A percentile compares a stretch with the other conserved stretches of the same genome.
Conservation (phyloP, 2,888 invertebrate species). For the Nebria brevicollis region DNA sequence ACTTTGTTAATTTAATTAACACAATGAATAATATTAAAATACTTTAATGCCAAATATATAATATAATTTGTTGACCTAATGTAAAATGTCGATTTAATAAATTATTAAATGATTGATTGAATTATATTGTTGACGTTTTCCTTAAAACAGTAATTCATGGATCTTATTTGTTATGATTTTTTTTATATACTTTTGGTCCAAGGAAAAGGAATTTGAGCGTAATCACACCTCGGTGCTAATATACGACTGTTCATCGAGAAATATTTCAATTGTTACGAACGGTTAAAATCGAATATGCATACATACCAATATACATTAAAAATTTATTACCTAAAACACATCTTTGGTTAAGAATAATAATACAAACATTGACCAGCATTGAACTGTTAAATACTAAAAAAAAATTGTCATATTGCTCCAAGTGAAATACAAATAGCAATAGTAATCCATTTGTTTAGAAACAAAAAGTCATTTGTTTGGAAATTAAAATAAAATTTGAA, state of each 20-base stretch:
- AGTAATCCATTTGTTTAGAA: slow-evolving; percentile 6
- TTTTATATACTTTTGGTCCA: no score
- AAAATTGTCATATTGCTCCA: slow-evolving; percentile 31
- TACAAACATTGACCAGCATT: slow-evolving; percentile 33
- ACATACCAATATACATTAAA: not conserved
- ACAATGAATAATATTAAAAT: not conserved
- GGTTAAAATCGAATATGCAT: no score
- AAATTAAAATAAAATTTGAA: slow-evolving; percentile 7
- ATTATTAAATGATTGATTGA: not conserved
- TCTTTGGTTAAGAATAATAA: slow-evolving; percentile 43
- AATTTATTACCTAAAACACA: slow-evolving; percentile 31
- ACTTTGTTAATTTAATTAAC: not conserved
- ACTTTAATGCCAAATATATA: not conserved
- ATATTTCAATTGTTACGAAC: no score
- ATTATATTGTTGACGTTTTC: not conserved
- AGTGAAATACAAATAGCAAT: slow-evolving; percentile 25
- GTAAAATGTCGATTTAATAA: not conserved
- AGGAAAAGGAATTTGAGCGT: no score
- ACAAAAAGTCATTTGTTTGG: not conserved
- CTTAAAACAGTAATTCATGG: no score
- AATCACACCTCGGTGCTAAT: no score
- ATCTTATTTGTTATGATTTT: no score
- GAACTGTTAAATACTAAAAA: slow-evolving; percentile 24
- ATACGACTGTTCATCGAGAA: no score
- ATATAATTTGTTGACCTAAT: not conserved